Base-by-base conservation (phyloP, 2,113 vertebrate genomes). In the Amphilophus citrinellus region DNA sequence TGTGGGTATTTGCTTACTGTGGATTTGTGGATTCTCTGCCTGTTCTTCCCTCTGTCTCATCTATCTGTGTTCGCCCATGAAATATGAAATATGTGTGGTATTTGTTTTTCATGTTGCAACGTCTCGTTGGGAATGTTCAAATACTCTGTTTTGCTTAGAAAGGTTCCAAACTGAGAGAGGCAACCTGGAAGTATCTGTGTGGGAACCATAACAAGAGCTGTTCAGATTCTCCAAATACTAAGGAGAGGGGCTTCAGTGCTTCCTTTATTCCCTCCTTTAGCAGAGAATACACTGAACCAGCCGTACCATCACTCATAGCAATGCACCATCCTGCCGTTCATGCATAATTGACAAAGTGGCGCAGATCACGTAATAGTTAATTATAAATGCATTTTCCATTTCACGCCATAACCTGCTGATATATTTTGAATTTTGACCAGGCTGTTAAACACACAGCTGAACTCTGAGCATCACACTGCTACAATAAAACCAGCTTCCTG, bases 301-400 rank as follows among this genome's bases (percentile, higher is more conserved):
- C 39, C 39, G 39, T 42, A 10, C 39, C 42, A 44, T 11, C 11
- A 44, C 11, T 44, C 42, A 44, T 13, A 13, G 42, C 42, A 5
- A 14, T 44, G 13, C 42, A 44, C 13, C 65, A 50, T 50, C 42
- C 42, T 22, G 42, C 44, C 42, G 18, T 68, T 68, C 22, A 47
- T 27, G 47, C 14, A 47, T 47, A 68, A 68, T 1, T 47, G 22
- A 68, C 65, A 71, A 71, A 71, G 65, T 50, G 30, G 44, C 15
- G 10, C 44, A 30, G 24, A 71, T 71, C 15, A 7, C 44, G 5
- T 50, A 27, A 2, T 27, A 27, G 66, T 32, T 50, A 20, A 30
- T 50, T 71, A 30, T 53, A 71, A 53, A 50, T 71, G 66, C 24
- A 71, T 71, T 71, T 71, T 20, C 66, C 44, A 50, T 71, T 71